Base-by-base conservation (phyloP, 2,113 vertebrate genomes). In the Turdus rufiventris region DNA sequence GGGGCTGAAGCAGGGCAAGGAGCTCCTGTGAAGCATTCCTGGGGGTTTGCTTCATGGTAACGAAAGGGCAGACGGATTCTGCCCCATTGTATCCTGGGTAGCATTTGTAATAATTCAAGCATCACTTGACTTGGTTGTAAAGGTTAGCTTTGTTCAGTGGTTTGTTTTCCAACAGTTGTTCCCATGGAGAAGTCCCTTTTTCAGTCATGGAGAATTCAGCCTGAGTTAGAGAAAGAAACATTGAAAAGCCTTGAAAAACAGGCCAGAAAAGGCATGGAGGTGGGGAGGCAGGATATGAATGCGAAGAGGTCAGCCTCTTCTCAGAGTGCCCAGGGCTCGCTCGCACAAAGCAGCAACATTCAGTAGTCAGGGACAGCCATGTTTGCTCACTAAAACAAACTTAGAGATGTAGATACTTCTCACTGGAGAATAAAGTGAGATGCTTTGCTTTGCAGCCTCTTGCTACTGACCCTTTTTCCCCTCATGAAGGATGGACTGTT, bases 171-270 rank as follows among this genome's bases (percentile, higher is more conserved):
- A 71, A 72, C 53, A 90, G 96, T 83, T 94, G 97, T 98, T 98
- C 95, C 97, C 97, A 98, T 97, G 97, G 97, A 97, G 96, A 98
- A 89, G 60, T 53, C 70, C 65, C 82, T 95, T 84, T 95, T 97
- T 91, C 65, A 56, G 66, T 95, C 75, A 65, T 50, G 36, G 91
- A 91, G 85, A 96, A 97, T 96, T 96, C 94, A 92, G 86, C 51
- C 88, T 34, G 18, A 50, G 74, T 53, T 88, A 73, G 62, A 94
- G 91, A 89, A 96, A 72, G n/a, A 36, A 92, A 70, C 53, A 29
- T 50, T 92, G 62, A 94, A 82, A 84, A 77, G 72, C 47, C 58
- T 14, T 75, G 93, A 91, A 91, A 96, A 95, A 54, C 60, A 93
- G 70, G 48, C 73, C 70, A 93, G 88, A 75, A 91, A 70, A 90